A percentile compares a stretch with the other conserved stretches of the same genome.
Conservation (phyloP, 2,113 vertebrate species). For the Hemiprocne comata region DNA sequence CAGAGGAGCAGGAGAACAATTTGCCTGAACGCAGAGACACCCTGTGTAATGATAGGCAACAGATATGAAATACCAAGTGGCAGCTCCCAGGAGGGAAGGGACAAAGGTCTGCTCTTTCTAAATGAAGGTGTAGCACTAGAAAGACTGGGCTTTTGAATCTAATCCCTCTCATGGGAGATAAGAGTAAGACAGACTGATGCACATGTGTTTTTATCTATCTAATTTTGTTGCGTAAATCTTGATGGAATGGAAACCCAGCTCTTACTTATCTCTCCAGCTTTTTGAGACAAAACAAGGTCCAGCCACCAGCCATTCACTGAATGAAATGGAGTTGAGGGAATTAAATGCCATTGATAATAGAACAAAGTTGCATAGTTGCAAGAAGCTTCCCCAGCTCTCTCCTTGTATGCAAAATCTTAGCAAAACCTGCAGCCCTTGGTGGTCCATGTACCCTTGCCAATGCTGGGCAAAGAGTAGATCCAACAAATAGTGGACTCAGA, state of each 20-base stretch:
- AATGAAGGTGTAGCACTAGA: neutral
- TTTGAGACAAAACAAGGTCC: neutral
- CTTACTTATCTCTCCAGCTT: neutral
- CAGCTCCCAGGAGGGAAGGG: neutral
- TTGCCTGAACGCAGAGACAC: neutral
- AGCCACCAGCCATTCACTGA: neutral
- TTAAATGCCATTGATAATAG: rapidly evolving
- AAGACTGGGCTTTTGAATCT: neutral
- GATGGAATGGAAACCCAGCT: neutral
- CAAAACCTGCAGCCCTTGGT: neutral
- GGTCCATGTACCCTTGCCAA: neutral
- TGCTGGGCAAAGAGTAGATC: neutral
- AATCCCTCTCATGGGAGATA: neutral
- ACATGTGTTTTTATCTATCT: neutral
- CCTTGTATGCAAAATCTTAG: neutral
- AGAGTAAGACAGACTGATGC: neutral
- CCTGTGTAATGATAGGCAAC: neutral
- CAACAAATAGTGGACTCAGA: neutral
- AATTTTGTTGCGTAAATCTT: neutral
- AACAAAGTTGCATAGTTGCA: neutral
- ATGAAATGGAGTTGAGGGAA: neutral
- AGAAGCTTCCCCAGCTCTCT: neutral
- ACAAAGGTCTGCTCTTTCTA: neutral
- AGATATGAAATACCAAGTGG: neutral
- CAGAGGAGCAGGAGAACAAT: neutral